Percentiles rank a stretch among this genome's conserved stretches.
Conservation (phyloP, 2,797 vertebrate genomes). For the Macropus fuliginosus region DNA sequence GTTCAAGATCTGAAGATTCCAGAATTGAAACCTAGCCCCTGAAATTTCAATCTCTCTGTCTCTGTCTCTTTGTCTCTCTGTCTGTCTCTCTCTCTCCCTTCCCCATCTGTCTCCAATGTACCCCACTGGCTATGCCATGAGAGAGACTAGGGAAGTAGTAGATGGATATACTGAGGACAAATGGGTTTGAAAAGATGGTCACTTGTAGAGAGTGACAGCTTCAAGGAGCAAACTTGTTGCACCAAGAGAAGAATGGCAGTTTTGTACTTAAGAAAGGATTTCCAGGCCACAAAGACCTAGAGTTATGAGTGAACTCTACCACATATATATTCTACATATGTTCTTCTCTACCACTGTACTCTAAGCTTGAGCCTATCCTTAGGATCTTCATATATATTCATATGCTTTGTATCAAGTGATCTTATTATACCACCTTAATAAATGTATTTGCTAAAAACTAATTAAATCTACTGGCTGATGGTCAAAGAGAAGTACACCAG, state of each 20-base stretch:
- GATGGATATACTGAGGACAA: background rate
- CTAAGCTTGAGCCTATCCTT: background rate
- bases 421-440: background rate
- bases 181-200: too few relatives aligned
- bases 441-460: background rate
- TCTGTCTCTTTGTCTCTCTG: background rate
- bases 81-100: too few relatives aligned
- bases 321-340: background rate
- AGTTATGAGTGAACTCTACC: background rate
- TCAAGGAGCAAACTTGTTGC: background rate
- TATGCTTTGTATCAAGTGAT: background rate
- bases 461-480: background rate
- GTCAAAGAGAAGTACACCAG: background rate
- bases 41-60: background rate
- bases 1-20: background rate
- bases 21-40: background rate
- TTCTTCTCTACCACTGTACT: background rate
- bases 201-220: too few relatives aligned
- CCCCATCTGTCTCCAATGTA: background rate
- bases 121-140: background rate
- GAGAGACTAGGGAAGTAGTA: background rate
- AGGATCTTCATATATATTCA: background rate
- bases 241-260: background rate
- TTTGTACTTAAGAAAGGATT: background rate
- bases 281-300: background rate